These are phyloP conservation scores for Dendropsophus ebraccatus DNA, from an alignment of 2,113 vertebrate species.

Conservation along the genomic window DNA sequence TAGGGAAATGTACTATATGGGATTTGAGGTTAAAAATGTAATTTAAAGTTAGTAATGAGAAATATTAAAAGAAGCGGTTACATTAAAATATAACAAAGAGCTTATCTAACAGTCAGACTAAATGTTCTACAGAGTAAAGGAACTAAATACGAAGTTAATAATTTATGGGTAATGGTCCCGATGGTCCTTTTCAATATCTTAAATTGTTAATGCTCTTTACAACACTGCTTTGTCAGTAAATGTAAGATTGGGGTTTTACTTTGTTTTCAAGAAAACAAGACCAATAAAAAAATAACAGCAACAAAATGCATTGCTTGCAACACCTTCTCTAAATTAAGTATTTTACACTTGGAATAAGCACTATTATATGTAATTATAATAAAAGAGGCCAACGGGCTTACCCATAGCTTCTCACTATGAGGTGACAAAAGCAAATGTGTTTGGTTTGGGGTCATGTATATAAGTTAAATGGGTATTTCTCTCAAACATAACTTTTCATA, in stretches of 20 bases:
- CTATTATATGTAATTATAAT: no score
- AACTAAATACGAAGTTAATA: background rate
- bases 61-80: background rate
- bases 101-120: background rate
- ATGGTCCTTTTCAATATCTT: background rate
- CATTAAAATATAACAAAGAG: background rate
- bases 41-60: conserved; percentile 8
- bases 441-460: no score
- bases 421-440: no score
- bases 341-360: no score
- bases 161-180: background rate
- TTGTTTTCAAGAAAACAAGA: background rate
- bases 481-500: no score
- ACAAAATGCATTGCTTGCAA: no score
- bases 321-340: no score
- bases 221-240: background rate
- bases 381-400: background rate
- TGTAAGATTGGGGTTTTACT: background rate
- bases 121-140: background rate
- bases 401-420: background rate
- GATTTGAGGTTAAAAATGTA: background rate
- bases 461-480: no score
- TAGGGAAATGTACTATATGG: background rate
- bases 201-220: background rate
- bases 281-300: background rate